Percentiles rank a stretch among this genome's conserved stretches.
Conservation (phyloP, 2,113 vertebrate species). For the Dicerorhinus sumatrensis region DNA sequence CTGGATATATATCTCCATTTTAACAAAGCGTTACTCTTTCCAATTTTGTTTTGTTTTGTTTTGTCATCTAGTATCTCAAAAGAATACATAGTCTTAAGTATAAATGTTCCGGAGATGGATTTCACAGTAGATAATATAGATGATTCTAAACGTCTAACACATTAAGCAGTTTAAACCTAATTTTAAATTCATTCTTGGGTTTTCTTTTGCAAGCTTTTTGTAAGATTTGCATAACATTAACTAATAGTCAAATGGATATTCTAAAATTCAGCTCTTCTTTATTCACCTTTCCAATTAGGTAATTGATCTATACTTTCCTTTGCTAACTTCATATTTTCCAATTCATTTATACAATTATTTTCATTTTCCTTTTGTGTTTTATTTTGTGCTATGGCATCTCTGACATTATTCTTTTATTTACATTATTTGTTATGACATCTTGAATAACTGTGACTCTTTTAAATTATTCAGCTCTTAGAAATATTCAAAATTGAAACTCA, state of each 20-base stretch:
- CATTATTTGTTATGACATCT: background rate
- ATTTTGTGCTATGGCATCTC: background rate
- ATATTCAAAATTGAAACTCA: background rate
- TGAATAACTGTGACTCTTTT: slow-evolving; percentile 25
- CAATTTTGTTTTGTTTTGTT: slow-evolving; percentile 61
- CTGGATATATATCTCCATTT: slow-evolving; percentile 32
- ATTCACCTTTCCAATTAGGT: background rate
- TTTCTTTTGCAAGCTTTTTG: background rate
- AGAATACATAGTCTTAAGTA: slow-evolving; percentile 25
- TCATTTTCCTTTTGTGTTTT: background rate
- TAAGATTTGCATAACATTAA: background rate
- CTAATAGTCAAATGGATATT: background rate
- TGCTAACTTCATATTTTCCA: background rate
- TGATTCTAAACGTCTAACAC: slow-evolving; percentile 34
- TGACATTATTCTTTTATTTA: background rate
- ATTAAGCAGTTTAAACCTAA: background rate
- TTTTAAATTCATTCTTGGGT: slow-evolving; percentile 25
- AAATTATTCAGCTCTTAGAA: background rate
- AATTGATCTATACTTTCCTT: slow-evolving; percentile 14
- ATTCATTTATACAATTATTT: background rate
- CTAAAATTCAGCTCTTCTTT: background rate
- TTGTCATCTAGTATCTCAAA: slow-evolving; percentile 39
- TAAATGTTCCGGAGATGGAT: background rate
- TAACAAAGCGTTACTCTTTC: slow-evolving; percentile 52
- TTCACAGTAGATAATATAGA: background rate